phyloP scores from a whole-genome alignment of 2,113 vertebrate genomes.

The Capreolus pygargus region DNA sequence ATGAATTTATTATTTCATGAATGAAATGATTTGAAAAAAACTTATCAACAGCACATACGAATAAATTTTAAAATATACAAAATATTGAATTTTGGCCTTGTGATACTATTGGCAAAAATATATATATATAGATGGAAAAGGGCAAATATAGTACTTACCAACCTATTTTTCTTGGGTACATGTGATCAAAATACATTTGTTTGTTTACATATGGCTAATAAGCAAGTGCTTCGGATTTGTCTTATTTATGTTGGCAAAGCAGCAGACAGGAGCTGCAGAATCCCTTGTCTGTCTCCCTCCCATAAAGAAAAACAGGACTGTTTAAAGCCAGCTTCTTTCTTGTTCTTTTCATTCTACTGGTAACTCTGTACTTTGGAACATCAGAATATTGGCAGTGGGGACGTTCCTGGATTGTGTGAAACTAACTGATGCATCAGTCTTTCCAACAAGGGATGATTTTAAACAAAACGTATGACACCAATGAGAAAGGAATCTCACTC shows the following conservation, averaged over 20 bases:
- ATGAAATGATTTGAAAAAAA: background rate
- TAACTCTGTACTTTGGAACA: background rate
- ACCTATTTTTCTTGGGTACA: background rate
- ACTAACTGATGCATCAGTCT: background rate
- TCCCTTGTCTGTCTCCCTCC: background rate
- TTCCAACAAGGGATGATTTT: background rate
- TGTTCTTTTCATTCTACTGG: background rate
- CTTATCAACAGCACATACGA: background rate
- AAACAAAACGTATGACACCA: background rate
- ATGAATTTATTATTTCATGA: background rate
- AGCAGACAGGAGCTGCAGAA: background rate
- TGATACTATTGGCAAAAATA: background rate
- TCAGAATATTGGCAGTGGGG: background rate
- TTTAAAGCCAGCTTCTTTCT: background rate
- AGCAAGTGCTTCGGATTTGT: background rate
- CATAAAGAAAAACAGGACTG: background rate
- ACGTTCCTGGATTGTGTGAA: background rate
- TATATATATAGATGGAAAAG: background rate
- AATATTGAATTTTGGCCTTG: background rate
- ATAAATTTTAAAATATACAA: background rate
- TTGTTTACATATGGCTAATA: background rate
- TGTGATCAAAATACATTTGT: background rate
- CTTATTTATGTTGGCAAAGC: background rate
- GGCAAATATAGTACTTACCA: background rate
- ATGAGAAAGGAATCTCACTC: constrained; percentile 25